Conservation (phyloP, 2,113 vertebrate species). For the Bos indicus region DNA sequence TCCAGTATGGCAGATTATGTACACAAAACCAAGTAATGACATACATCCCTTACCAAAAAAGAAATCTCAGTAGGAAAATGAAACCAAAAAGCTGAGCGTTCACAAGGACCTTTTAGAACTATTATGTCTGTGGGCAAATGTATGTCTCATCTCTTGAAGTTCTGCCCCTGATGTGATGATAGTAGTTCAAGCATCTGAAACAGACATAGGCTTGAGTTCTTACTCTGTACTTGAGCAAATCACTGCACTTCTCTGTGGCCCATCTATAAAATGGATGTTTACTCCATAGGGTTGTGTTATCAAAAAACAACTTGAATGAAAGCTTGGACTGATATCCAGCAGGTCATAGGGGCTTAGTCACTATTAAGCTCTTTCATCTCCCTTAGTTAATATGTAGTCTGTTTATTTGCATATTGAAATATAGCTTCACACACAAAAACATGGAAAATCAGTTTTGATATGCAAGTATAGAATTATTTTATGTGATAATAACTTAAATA, state of each 20-base stretch:
- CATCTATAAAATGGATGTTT: background rate
- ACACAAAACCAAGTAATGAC: background rate
- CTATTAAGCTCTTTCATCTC: background rate
- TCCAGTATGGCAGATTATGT: background rate
- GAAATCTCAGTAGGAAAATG: background rate
- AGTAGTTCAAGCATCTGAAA: background rate
- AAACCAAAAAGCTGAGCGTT: background rate
- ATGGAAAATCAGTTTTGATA: background rate
- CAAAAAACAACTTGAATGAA: background rate
- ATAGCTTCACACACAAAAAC: background rate
- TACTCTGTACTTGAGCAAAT: background rate
- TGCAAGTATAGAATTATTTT: background rate
- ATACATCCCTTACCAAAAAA: background rate
- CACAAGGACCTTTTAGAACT: background rate
- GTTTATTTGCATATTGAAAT: background rate
- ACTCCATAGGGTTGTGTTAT: background rate
- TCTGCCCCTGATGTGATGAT: background rate
- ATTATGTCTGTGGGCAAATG: background rate
- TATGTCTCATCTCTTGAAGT: background rate
- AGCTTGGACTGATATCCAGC: background rate
- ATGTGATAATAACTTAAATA: conserved; percentile 22
- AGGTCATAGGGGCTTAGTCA: background rate
- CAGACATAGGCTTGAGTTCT: background rate
- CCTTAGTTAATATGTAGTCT: background rate
- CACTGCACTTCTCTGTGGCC: background rate